Evolutionary conservation across 1,140 invertebrate species (phyloP), one percentile per base, ranked within the genome.

Genomic region (Bombus pyrosoma): DNA sequence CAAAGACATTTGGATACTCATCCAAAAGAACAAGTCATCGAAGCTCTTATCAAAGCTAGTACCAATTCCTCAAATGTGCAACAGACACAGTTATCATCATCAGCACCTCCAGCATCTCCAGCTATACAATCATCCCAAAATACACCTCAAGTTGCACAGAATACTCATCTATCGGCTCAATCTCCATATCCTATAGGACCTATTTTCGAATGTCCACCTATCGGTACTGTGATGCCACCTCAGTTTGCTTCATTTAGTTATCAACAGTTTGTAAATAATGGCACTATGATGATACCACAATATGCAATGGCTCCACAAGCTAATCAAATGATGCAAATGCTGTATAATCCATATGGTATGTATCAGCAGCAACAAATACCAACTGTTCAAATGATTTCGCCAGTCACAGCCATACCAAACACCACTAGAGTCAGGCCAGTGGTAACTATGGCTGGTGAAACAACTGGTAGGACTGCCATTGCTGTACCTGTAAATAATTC

Each of bases 21-120:
- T 95, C 97, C 98, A 39, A 98, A 98, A 93, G 97, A 98, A 91
- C 97, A 98, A 93, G 97, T 98, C 43, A 98, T 98, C 87, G 97
- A 97, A 92, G 98, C 98, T n/a, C 94, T 98, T 71, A 96, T 97
- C 53, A 95, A 96, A 89, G 94, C 93, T 4, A 95, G 93, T 77
- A 57, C 39, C 39, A 75, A 75, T 53, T 86, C 85, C 39, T 59
- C 57, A 10, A 85, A 80, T 13, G n/a, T 69, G 22, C 89, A 86
- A 32, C 86, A 85, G 77, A 77, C 82, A 2, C 86, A 72, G 32
- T 66, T 79, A 34, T 87, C 87, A 47, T 81, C 84, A 71, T 74
- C 89, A 18, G 64, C 84, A 37, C 78, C 90, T 66, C 86, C 89
- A 18, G 25, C 85, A 22, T 68, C 89, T 76, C 66, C 87, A 13